Base-by-base conservation (phyloP, 2,888 invertebrate species). In the Rhingia rostrata region DNA sequence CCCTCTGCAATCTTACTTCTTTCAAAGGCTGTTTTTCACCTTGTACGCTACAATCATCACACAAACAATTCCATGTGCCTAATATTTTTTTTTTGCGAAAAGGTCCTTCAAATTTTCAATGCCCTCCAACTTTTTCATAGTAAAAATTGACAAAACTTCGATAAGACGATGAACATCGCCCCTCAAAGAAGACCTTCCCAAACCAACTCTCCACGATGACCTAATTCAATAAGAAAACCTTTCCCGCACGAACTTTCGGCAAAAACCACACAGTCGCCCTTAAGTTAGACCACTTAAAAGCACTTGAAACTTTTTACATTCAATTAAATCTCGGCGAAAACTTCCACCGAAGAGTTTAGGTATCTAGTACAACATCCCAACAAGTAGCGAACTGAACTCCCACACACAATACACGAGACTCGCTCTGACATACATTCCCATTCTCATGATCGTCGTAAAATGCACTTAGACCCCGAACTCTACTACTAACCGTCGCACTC, bases 261-360 rank as follows among this genome's bases (percentile, higher is more conserved):
- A 72, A 22, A 30, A 4, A 37, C 56, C 73, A 69, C 64, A 74
- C 14, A 64, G 47, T 49, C 54, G 58, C 49, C 56, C 70, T 37
- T 33, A 80, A 80, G 60, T 66, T 74, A 43, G 54, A 66, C 80
- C 84, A 84, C 74, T 84, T 75, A 66, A 49, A 80, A 70, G 80
- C 70, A 80, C 84, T 84, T 80, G 22, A 74, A 84, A 84, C 66
- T 80, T 84, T 80, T 80, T 66, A 84, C 84, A 80, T 79, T 84
- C 83, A 80, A 84, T 84, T 84, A 84, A 84, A 80, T 84, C 74
- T 70, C 49, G 64, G 56, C 12, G 37, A 53, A 83, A 53, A 70
- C 47, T 41, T 84, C 70, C 37, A 33, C 41, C 33, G n/a, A 72
- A 37, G 43, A 22, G 45, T 64, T 2, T 22, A 22, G 22, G 1